Evolutionary conservation across 2,797 vertebrate genomes (phyloP), one percentile per base, ranked within the genome.

Genomic region (Fratercula arctica): DNA sequence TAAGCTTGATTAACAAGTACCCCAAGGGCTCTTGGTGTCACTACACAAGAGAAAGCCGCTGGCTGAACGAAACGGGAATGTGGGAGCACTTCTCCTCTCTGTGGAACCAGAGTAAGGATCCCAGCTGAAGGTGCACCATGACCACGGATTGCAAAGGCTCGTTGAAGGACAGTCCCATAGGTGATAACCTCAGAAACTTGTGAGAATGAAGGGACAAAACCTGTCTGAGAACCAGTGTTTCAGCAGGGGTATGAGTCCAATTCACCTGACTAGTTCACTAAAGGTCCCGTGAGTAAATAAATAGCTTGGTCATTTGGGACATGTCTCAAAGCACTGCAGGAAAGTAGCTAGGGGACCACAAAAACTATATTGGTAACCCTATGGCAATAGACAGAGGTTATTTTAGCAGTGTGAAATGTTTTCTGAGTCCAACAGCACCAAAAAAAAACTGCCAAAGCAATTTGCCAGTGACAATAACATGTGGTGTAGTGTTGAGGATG

Each of bases 401-500:
- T 83, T 94, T 93, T 72, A 95, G 61, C 82, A 72, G 68, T 81
- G 87, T 85, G 85, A 94, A 94, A 72, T 83, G 67, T 66, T 95
- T 95, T 95, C 7, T 7, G 79, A 69, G 91, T 90, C 83, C 89
- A 93, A 26, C 16, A 91, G 33, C 56, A 79, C 2, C 16, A 73
- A 24, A 82, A 89, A 72, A 72, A 45, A 25, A 16, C 54, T 45
- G 82, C 87, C 91, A 94, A 90, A 95, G 85, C 51, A 91, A 84
- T 95, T 83, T 91, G 91, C 85, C 94, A 93, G 76, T 75, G 91
- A 87, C 89, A 94, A 91, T 75, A 96, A 89, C 20, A 29, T 81
- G 69, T 75, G 76, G 76, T 87, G 82, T 88, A 93, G 93, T 64
- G 53, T 41, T 67, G 79, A 76, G 79, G 89, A 92, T 86, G 46